Percentiles rank a stretch among this genome's conserved stretches.
These are phyloP conservation scores for Acronicta aceris DNA, from an alignment of 2,888 invertebrate species.

Conservation along the genomic window DNA sequence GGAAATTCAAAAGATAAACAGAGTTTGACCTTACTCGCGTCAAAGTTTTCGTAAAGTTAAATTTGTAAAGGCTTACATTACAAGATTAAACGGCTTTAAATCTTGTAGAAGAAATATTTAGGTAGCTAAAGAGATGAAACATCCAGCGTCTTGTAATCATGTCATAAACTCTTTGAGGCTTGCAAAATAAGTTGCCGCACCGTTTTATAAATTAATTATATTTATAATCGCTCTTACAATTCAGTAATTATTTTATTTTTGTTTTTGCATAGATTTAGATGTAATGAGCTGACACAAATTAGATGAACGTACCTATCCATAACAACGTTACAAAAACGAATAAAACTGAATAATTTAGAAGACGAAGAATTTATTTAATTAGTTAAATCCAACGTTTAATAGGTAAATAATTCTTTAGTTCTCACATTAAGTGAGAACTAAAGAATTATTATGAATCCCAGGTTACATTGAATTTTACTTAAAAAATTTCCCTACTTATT, in stretches of 20 bases:
- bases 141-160: conserved; percentile 32
- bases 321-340: too few species aligned
- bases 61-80: conserved; percentile 55
- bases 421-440: too few species aligned
- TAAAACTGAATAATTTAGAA: too few species aligned
- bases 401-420: too few species aligned
- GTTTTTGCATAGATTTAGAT: neutral
- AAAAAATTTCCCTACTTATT: too few species aligned
- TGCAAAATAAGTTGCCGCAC: conserved; percentile 4
- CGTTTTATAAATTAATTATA: neutral
- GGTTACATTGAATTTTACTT: too few species aligned
- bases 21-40: conserved; percentile 47
- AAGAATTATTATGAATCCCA: too few species aligned
- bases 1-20: conserved; percentile 48
- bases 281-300: too few species aligned
- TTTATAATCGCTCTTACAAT: neutral
- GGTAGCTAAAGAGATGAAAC: conserved; percentile 38
- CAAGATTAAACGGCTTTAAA: conserved; percentile 46
- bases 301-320: neutral
- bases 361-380: too few species aligned
- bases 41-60: conserved; percentile 50
- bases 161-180: conserved; percentile 29
- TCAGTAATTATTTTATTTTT: neutral
- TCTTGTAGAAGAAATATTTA: conserved; percentile 47
- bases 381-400: too few species aligned